These are phyloP conservation scores for Cyprinella venusta DNA, from an alignment of 2,797 vertebrate species.

Conservation along the genomic window DNA sequence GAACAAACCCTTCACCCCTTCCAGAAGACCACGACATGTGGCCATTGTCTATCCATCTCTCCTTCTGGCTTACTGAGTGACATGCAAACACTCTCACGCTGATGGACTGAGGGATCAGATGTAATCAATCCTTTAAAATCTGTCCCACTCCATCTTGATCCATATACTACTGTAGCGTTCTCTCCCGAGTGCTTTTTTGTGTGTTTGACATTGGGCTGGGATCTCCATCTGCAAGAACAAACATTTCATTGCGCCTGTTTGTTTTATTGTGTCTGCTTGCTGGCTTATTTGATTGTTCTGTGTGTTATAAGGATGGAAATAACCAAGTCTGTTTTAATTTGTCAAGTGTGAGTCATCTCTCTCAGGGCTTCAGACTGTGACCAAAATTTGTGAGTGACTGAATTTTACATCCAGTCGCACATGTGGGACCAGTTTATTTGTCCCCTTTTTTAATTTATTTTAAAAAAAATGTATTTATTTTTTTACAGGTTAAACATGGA, in stretches of 20 bases:
- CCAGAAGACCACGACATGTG: slow-evolving; percentile 39
- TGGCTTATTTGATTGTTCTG: slow-evolving; percentile 44
- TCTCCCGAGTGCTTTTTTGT: neutral
- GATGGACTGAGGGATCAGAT: slow-evolving; percentile 27
- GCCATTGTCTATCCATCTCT: slow-evolving; percentile 33
- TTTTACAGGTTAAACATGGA: too few species aligned
- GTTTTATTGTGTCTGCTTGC: slow-evolving; percentile 57
- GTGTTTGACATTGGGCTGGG: slow-evolving; percentile 37
- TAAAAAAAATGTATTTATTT: too few species aligned
- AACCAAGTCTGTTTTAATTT: slow-evolving; percentile 42
- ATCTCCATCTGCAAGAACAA: slow-evolving; percentile 44
- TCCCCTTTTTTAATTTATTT: too few species aligned
- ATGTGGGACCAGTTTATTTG: too few species aligned
- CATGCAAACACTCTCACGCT: slow-evolving; percentile 22
- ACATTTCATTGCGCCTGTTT: slow-evolving; percentile 42
- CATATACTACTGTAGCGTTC: neutral
- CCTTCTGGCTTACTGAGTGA: slow-evolving; percentile 30
- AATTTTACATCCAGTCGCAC: too few species aligned
- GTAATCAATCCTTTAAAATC: slow-evolving; percentile 44
- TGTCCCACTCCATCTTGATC: neutral
- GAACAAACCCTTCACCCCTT: slow-evolving; percentile 51
- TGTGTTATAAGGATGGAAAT: slow-evolving; percentile 10
- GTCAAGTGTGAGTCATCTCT: slow-evolving; percentile 19
- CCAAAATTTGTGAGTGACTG: too few species aligned
- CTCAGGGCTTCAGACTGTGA: too few species aligned